Conservation (phyloP, 2,888 invertebrate species). For the Criorhina ranunculi region DNA sequence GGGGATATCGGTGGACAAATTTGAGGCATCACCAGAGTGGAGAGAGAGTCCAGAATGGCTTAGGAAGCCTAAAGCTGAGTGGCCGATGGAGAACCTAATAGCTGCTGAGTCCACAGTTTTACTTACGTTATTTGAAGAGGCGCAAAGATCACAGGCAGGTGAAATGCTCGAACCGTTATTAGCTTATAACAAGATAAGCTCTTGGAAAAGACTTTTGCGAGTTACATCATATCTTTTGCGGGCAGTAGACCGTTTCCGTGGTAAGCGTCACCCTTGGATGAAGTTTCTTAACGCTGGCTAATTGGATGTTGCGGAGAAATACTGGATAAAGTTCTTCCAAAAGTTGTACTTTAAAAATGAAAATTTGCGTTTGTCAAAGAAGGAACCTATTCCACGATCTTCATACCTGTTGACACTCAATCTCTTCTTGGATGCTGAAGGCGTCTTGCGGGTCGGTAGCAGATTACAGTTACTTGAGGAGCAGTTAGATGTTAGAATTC, state of each 20-base stretch:
- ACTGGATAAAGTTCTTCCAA: conserved; percentile 31
- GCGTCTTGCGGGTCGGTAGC: conserved; percentile 29
- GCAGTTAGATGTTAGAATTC: conserved; percentile 3
- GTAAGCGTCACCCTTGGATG: neutral
- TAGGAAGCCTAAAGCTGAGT: no score
- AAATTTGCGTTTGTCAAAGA: no score
- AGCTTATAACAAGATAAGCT: neutral
- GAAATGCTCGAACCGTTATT: conserved; percentile 17
- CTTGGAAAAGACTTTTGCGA: conserved; percentile 4
- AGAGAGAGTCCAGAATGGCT: neutral
- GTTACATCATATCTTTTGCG: neutral
- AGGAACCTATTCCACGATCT: no score
- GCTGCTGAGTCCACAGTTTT: neutral
- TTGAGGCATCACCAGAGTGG: no score
- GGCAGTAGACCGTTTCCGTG: neutral
- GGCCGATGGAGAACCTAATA: no score
- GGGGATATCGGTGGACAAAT: no score
- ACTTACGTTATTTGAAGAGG: neutral
- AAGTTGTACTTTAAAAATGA: conserved; percentile 2
- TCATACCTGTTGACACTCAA: conserved; percentile 34
- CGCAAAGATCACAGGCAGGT: neutral
- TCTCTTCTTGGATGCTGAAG: conserved; percentile 25
- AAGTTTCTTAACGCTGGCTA: conserved; percentile 14
- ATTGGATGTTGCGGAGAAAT: conserved; percentile 20
- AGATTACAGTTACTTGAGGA: conserved; percentile 9